Evolutionary conservation across 2,113 vertebrate species (phyloP), one percentile per base, ranked within the genome.

Genomic region (Patagioenas fasciata): DNA sequence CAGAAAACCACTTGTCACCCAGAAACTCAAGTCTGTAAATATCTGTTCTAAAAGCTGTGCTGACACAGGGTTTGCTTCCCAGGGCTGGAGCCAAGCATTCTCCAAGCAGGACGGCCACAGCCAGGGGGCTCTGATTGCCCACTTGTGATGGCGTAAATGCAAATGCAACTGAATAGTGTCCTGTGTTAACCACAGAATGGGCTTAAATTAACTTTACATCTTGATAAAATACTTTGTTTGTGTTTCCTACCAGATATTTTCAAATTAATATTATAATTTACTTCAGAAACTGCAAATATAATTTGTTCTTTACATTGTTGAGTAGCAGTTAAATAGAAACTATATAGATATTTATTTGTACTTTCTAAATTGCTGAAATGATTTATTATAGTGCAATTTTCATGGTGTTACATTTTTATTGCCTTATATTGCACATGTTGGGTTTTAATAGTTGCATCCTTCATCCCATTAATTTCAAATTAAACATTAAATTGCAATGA

Each of bases 381-480:
- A 95, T 97, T 97, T 94, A 95, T 95, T 96, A 56, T 79, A 54
- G 50, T 79, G 61, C 88, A 80, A 62, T 88, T 93, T 97, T 89
- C 74, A 70, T 62, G 61, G 36, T 25, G 54, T 93, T 97, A 95
- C 66, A 67, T 96, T 95, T 97, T 96, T 95, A 97, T 96, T 96
- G 83, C 87, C 88, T 94, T 93, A 71, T 94, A 87, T 81, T 94
- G 70, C 81, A 84, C 82, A 67, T 85, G 90, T 97, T 96, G 89
- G 50, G 31, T 91, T 96, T 97, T 97, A 96, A 95, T 94, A 79
- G 61, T 94, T 96, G 91, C 85, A 96, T 96, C 85, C 81, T 92
- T 95, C 89, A 96, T 97, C 95, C 75, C 90, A 93, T 97, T 98
- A 96, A 94, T 96, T 97, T 96, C 80, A 90, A 95, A 96, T 96